Percentiles rank a stretch among this genome's conserved stretches.
Conservation (phyloP, 2,797 vertebrate genomes). For the Anniella stebbinsi region DNA sequence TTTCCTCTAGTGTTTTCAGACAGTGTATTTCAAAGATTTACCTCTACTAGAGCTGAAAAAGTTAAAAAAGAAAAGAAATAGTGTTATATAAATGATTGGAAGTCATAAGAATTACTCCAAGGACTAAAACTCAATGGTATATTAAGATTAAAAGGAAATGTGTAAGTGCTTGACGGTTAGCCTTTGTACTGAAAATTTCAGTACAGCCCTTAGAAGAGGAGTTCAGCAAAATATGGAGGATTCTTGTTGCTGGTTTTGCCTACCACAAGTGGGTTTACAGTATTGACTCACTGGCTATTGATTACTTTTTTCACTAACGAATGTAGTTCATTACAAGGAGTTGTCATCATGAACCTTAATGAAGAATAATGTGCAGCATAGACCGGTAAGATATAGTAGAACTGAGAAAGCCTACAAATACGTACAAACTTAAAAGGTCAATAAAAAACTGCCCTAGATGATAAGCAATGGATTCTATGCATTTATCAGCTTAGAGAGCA, state of each 20-base stretch:
- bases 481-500: not conserved
- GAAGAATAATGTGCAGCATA: not conserved
- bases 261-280: not conserved
- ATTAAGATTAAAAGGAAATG: constrained; percentile 7
- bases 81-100: not conserved
- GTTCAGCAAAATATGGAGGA: not conserved
- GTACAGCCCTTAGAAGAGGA: not conserved
- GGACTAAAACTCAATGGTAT: not conserved
- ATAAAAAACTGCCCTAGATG: not conserved
- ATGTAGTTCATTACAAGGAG: not conserved
- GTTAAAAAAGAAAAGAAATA: not conserved
- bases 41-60: not conserved
- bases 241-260: not conserved
- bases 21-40: constrained; percentile 14
- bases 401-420: not conserved
- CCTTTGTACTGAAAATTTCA: constrained; percentile 7
- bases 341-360: not conserved
- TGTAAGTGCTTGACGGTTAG: not conserved
- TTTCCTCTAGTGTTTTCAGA: constrained; percentile 26
- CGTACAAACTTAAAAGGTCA: not conserved
- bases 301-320: not conserved
- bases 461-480: not conserved
- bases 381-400: not conserved
- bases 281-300: not conserved
- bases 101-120: constrained; percentile 5